These are phyloP conservation scores for Callospermophilus lateralis DNA, from an alignment of 2,113 vertebrate genomes.

Conservation along the genomic window DNA sequence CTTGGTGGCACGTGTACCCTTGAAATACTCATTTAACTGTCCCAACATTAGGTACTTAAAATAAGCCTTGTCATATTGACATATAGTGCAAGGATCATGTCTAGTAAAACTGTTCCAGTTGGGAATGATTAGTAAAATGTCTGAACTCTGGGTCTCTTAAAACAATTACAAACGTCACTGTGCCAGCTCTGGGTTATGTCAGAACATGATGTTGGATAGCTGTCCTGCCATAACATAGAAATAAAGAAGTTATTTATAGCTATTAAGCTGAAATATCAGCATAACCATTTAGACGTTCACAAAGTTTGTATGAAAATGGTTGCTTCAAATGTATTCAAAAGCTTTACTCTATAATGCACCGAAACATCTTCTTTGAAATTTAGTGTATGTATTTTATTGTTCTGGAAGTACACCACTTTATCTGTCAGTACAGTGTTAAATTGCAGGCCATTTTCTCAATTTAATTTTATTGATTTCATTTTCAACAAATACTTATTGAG, in stretches of 20 bases:
- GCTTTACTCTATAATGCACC: not conserved
- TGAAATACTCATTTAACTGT: constrained; percentile 29
- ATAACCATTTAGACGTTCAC: not conserved
- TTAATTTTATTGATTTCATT: constrained; percentile 24
- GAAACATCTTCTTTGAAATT: not conserved
- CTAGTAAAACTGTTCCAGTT: not conserved
- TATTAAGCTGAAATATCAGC: not conserved
- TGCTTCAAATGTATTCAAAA: not conserved
- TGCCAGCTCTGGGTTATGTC: not conserved
- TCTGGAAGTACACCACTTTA: not conserved
- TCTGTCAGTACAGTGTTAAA: not conserved
- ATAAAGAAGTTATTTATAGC: not conserved
- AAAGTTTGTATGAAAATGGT: not conserved
- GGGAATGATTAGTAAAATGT: constrained; percentile 37
- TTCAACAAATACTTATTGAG: not conserved
- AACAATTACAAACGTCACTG: not conserved
- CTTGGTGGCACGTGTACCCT: not conserved
- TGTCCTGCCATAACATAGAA: not conserved
- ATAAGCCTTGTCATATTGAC: constrained; percentile 4
- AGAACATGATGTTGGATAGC: not conserved
- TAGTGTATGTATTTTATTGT: not conserved
- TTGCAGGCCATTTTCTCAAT: not conserved
- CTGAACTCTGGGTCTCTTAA: not conserved
- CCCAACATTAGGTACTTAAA: not conserved
- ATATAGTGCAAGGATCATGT: not conserved